Evolutionary conservation across 2,113 vertebrate species (phyloP), one percentile per base, ranked within the genome.

Genomic region (Cynoglossus semilaevis): DNA sequence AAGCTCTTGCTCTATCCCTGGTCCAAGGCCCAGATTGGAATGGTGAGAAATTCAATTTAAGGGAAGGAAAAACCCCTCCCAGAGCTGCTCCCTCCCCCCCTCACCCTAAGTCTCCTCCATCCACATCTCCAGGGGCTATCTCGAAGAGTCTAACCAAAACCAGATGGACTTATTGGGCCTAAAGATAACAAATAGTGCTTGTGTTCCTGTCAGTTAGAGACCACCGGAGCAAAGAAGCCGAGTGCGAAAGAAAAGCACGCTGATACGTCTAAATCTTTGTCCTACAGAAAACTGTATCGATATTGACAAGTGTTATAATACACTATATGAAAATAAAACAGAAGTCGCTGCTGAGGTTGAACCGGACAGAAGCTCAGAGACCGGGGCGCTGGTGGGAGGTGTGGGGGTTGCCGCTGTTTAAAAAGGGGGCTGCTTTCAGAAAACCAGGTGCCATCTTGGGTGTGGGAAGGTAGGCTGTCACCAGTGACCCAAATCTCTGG

Each of bases 21-120:
- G 85, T 93, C 90, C 88, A 74, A 85, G 91, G 92, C 91, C 92
- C 84, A 77, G 85, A 81, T 85, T 91, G 91, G 91, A 93, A 93
- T 87, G 92, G 93, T 95, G 93, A 95, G 94, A 97, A 97, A 96
- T 94, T 94, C 89, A 94, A 95, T 95, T 95, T 94, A 88, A 64
- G 87, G 80, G 56, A 80, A 85, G 84, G 73, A 80, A 63, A 74
- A 79, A 61, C 61, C 49, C 41, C 67, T 72, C 51, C 44, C 12
- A 51, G 52, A 72, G 59, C 85, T 89, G 87, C 80, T 60, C 72
- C 72, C 76, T 69, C 70, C 77, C 74, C 68, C 54, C 52, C 68
- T 79, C 67, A 73, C 72, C 81, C 53, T 52, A 63, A 78, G 72
- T 82, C 82, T 66, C 75, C 91, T 93, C 92, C 80, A 80, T 92